Evolutionary conservation across 2,797 vertebrate species (phyloP), one percentile per base, ranked within the genome.

Genomic region (Tinamus major): DNA sequence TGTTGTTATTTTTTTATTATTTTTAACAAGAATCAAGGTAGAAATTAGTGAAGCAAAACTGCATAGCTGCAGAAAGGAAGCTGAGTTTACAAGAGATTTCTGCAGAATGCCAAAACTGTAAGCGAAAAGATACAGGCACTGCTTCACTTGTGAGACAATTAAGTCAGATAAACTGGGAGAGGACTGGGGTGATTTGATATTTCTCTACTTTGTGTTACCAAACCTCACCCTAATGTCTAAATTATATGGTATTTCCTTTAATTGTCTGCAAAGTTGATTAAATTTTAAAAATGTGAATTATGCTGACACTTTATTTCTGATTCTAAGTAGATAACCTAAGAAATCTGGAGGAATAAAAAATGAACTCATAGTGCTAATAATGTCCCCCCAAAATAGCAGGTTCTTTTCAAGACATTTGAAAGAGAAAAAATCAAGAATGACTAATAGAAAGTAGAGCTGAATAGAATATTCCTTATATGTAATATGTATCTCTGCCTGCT

Each of bases 261-360:
- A 18, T 9, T 21, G 2, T 19, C 1, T 3, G 19, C 44, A 65
- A 92, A 92, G 20, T 31, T 37, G 44, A 76, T 79, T 76, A 44
- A 85, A 51, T 81, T 82, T 94, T 78, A 4, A 44, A 83, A 44
- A 31, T n/a, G 69, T 90, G 92, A 89, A 83, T 90, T 94, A 51
- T 68, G 11, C 24, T 94, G 64, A 26, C n/a, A 89, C 94, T 94
- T 94, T 74, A 92, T 95, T 81, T 93, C 65, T 91, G 24, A 21
- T 69, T 93, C 61, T 88, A 94, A 92, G 35, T n/a, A 93, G 42
- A 39, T 77, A 20, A 77, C 90, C 64, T 6, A 15, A 95, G 90
- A 80, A 85, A 92, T 53, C 56, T 79, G 48, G 59, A 92, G 59
- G 19, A 64, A 93, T 89, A 71, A 95, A 92, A 17, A 82, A 83